A percentile compares a stretch with the other conserved stretches of the same genome.
Evolutionary conservation across 1,140 invertebrate species (phyloP).

Genomic region (Gonatopus flavifemur): DNA sequence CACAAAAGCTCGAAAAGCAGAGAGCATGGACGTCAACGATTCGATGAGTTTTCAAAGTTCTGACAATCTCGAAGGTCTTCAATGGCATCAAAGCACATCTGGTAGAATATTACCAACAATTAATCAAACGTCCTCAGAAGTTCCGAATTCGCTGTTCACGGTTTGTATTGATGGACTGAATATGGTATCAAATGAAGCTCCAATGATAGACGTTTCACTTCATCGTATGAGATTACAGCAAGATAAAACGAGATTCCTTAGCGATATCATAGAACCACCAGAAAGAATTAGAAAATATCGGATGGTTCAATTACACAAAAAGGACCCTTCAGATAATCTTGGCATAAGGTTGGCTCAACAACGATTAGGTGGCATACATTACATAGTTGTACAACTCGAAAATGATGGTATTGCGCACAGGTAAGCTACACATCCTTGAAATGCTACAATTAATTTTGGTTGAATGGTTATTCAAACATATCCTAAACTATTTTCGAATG

Average conservation of each 20-base stretch:
- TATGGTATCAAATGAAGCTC: constrained; percentile 2
- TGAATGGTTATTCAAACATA: constrained; percentile 7
- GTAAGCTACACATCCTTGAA: constrained; percentile 53
- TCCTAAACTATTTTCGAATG: neutral
- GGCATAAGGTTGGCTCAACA: constrained; percentile 72
- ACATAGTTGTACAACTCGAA: constrained; percentile 81
- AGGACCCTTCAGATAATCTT: constrained; percentile 66
- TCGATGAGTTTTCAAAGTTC: constrained; percentile 13
- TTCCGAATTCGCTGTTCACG: constrained; percentile 19
- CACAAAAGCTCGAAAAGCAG: no score
- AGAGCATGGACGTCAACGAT: constrained; percentile 5
- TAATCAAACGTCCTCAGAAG: constrained; percentile 39
- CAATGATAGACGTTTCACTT: constrained; percentile 32
- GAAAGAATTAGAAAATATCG: constrained; percentile 45
- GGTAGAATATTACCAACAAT: constrained; percentile 52
- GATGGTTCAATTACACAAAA: constrained; percentile 56
- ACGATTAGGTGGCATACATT: constrained; percentile 68
- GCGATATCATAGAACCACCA: constrained; percentile 49
- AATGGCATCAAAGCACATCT: constrained; percentile 52
- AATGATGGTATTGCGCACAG: constrained; percentile 77
- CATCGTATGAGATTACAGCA: constrained; percentile 49
- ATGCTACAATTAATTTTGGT: constrained; percentile 1
- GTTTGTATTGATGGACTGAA: constrained; percentile 17
- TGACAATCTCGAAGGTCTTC: constrained; percentile 40
- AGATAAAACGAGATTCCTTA: constrained; percentile 52